Evolutionary conservation across 2,888 invertebrate genomes (phyloP).

Genomic region (Pteria penguin): DNA sequence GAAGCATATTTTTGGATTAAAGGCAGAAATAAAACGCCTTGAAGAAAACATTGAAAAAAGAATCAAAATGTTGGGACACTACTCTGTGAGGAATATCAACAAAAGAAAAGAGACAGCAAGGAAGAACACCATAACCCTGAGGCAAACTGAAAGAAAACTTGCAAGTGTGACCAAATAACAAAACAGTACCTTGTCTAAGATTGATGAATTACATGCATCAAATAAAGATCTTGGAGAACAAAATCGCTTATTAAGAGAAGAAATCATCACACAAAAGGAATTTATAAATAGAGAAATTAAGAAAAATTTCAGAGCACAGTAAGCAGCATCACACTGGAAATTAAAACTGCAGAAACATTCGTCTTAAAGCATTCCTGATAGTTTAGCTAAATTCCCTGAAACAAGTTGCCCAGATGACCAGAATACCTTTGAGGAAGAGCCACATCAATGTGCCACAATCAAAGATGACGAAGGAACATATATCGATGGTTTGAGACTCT

Average conservation of each 20-base stretch:
- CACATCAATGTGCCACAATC: too few species aligned
- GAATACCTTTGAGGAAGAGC: too few species aligned
- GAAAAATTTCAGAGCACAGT: not conserved
- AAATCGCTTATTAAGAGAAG: not conserved
- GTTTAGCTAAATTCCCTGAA: too few species aligned
- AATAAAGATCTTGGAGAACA: not conserved
- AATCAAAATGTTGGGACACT: not conserved
- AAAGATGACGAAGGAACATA: slow-evolving; percentile 31
- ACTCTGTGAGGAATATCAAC: not conserved
- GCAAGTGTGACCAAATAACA: not conserved
- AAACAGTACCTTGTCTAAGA: not conserved
- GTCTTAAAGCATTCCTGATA: too few species aligned
- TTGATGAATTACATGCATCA: not conserved
- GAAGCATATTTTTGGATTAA: too few species aligned
- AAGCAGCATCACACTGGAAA: not conserved
- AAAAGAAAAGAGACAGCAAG: not conserved
- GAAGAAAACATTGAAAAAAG: not conserved
- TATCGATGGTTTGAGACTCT: slow-evolving; percentile 32
- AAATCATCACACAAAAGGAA: not conserved
- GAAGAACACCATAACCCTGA: not conserved
- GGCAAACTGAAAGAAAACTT: not conserved
- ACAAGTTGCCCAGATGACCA: too few species aligned
- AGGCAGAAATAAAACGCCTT: too few species aligned
- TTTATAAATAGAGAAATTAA: not conserved
- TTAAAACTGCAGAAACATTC: too few species aligned